Evolutionary conservation across 2,113 vertebrate genomes (phyloP).

Genomic region (Tringa solitaria): DNA sequence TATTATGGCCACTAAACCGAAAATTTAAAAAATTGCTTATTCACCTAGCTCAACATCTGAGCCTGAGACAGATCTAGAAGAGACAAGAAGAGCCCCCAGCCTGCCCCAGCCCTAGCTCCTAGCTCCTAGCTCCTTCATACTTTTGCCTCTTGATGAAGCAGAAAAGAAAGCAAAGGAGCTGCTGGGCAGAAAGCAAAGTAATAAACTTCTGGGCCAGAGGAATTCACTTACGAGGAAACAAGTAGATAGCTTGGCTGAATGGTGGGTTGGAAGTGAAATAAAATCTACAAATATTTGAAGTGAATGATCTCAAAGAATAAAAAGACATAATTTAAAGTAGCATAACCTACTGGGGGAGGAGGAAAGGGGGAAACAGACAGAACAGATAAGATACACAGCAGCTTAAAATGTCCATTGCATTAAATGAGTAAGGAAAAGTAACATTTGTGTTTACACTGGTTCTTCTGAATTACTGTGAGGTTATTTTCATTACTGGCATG

Average conservation of each 20-base stretch:
- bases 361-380: neutral
- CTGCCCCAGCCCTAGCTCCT: neutral
- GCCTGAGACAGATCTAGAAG: neutral
- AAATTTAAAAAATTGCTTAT: neutral
- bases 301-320: neutral
- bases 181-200: neutral
- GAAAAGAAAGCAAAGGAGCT: neutral
- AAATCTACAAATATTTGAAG: neutral
- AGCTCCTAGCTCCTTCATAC: neutral
- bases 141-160: neutral
- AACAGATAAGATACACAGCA: neutral
- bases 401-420: neutral
- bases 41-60: neutral
- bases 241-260: neutral
- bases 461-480: neutral
- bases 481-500: neutral
- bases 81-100: neutral
- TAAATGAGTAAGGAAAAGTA: neutral
- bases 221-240: neutral
- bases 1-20: neutral
- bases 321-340: neutral
- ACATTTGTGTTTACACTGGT: neutral
- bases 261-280: neutral
- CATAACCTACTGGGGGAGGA: neutral
- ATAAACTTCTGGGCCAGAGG: neutral